phyloP scores from a whole-genome alignment of 2,797 vertebrate species.

The Hybognathus amarus region DNA sequence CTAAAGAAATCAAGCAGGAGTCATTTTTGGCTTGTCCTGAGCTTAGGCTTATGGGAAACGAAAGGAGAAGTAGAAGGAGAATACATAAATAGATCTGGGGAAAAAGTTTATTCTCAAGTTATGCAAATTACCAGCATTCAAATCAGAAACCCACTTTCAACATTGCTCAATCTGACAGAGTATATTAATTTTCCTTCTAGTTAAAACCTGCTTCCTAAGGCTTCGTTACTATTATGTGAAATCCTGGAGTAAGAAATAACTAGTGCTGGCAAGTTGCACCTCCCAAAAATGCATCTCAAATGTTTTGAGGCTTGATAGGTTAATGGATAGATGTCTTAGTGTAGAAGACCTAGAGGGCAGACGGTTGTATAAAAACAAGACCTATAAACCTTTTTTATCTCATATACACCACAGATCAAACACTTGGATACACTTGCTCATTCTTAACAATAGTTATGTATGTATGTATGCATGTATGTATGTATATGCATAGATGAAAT shows the following conservation, averaged over 20 bases:
- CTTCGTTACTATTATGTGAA: neutral
- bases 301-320: neutral
- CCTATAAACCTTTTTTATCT: neutral
- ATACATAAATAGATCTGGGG: slow-evolving; percentile 49
- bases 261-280: neutral
- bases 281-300: neutral
- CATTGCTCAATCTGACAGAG: neutral
- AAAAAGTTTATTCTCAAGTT: slow-evolving; percentile 21
- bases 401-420: neutral
- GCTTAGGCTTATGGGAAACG: slow-evolving; percentile 37
- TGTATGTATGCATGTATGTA: no score
- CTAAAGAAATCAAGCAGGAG: neutral
- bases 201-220: neutral
- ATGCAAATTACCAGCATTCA: slow-evolving; percentile 18
- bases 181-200: neutral
- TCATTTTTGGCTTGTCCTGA: neutral
- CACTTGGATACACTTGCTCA: neutral
- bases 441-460: neutral
- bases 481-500: neutral
- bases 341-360: neutral
- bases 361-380: neutral
- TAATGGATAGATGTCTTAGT: neutral
- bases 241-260: neutral
- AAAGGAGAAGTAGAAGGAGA: slow-evolving; percentile 50
- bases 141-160: slow-evolving; percentile 21